Evolutionary conservation across 2,888 invertebrate genomes (phyloP), one percentile per base, ranked within the genome.

Genomic region (Automeris io): DNA sequence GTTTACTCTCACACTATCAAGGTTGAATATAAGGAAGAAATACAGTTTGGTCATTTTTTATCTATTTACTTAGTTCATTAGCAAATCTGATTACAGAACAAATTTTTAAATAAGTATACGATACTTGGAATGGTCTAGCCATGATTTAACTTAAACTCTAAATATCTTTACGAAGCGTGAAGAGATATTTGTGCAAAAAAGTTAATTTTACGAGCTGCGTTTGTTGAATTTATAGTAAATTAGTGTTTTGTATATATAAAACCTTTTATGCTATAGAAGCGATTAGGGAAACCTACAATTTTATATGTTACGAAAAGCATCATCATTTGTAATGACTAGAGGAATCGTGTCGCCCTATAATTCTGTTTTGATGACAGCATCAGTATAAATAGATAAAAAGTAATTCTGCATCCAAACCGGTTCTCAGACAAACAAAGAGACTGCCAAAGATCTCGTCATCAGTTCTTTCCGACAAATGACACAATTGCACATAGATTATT

Each of bases 401-500:
- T 38, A 38, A 38, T 33, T 36, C 32, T 39, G 39, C 39, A 39
- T 39, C 39, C 34, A 39, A 39, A 29, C 26, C 19, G 24, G 33
- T 34, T 34, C 23, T 34, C 22, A 23, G 21, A 23, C 34, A 21
- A 29, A 26, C 21, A 23, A 25, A 33, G 19, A 4, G 16, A 16
- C 8, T 52, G 57, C 55, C 57, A 56, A 41, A 42, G 39, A 25
- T 41, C 45, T 26, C 41, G 47, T 51, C 56, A 51, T 40, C 43
- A 9, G 23, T 31, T 31, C 35, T 46, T 49, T 42, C 39, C 5
- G 35, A 19, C 31, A 39, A 42, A 45, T 32, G 16, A 29, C 29
- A 29, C 1, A 3, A 19, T 5, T 16, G 5, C 16, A 8, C n/a
- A 9, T n/a, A n/a, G 16, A 29, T n/a, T n/a, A n/a, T n/a, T n/a